A percentile compares a stretch with the other conserved stretches of the same genome.
phyloP scores from a whole-genome alignment of 2,113 vertebrate genomes.

The Asarcornis scutulata region DNA sequence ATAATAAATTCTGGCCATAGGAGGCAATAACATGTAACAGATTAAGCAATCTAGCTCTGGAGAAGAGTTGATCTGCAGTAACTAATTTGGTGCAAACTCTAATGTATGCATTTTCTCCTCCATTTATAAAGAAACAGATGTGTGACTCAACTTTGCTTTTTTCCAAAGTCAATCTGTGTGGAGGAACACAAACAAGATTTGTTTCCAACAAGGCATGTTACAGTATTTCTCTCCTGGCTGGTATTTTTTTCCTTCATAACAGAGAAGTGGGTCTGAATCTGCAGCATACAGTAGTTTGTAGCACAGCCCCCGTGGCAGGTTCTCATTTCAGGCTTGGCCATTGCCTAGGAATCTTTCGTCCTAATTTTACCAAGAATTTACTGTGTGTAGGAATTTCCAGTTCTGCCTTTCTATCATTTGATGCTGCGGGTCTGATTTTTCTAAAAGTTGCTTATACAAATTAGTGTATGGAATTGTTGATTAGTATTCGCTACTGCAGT shows the following conservation, averaged over 20 bases:
- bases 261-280: background rate
- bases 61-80: constrained; percentile 42
- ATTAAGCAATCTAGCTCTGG: constrained; percentile 20
- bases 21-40: constrained; percentile 54
- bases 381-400: background rate
- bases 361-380: background rate
- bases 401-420: background rate
- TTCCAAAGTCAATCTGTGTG: constrained; percentile 39
- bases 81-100: constrained; percentile 22
- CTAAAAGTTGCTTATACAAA: rapidly evolving
- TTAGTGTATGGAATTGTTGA: rapidly evolving
- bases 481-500: background rate
- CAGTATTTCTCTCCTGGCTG: background rate
- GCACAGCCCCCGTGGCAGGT: background rate
- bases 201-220: constrained; percentile 5
- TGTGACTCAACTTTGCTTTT: constrained; percentile 40
- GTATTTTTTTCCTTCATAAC: background rate
- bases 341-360: background rate
- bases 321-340: background rate
- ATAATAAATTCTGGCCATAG: constrained; percentile 60
- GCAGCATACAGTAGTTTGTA: background rate
- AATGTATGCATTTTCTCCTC: constrained; percentile 39
- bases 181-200: constrained; percentile 36
- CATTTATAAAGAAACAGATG: constrained; percentile 54
- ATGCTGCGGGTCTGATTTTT: background rate